Percentiles rank a stretch among this genome's conserved stretches.
These are phyloP conservation scores for Numenius phaeopus DNA, from an alignment of 2,797 vertebrate species.

Conservation along the genomic window DNA sequence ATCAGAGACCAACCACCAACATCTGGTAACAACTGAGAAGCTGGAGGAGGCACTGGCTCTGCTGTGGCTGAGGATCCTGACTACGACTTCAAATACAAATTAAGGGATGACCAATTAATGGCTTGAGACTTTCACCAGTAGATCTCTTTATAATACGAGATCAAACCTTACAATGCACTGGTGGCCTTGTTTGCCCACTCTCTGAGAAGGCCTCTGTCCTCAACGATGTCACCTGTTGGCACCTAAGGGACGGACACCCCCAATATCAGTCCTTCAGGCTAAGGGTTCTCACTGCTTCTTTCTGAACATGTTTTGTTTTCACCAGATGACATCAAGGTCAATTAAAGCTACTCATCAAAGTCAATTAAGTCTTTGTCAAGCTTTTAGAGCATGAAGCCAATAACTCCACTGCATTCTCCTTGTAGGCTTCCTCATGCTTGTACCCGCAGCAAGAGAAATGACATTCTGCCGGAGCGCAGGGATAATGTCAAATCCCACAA, in stretches of 20 bases:
- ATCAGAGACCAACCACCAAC: background rate
- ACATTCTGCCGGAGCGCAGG: background rate
- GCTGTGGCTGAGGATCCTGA: background rate
- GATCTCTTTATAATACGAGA: background rate
- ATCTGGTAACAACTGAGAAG: background rate
- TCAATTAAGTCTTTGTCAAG: background rate
- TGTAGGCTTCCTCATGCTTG: background rate
- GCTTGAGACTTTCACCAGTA: background rate
- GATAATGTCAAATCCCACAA: background rate
- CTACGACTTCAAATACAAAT: background rate
- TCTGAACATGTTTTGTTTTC: background rate
- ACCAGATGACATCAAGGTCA: background rate
- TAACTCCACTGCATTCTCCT: background rate
- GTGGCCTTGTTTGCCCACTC: background rate
- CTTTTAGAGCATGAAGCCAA: background rate
- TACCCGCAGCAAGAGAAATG: background rate
- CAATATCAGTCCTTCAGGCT: background rate
- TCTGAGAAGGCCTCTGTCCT: background rate
- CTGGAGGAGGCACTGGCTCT: background rate
- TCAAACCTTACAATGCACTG: background rate
- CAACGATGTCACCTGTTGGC: background rate
- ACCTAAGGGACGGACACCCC: background rate
- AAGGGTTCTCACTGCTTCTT: background rate
- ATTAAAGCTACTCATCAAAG: background rate
- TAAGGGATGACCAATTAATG: background rate